Evolutionary conservation across 2,113 vertebrate genomes (phyloP).

Genomic region (Galbula dea): DNA sequence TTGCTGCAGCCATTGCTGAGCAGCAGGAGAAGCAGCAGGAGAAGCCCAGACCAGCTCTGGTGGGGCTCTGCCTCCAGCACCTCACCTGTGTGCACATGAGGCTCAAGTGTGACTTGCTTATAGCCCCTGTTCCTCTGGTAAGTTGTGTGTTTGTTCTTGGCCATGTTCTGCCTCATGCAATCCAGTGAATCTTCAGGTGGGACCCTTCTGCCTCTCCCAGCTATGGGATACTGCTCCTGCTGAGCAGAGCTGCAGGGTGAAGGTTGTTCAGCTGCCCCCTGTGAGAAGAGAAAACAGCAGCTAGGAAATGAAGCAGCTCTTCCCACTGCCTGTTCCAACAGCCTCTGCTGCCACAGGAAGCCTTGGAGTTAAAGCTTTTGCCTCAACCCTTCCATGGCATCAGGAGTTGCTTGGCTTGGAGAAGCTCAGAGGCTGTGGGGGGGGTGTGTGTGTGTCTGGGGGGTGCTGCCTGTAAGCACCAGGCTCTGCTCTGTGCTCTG

Average conservation of each 20-base stretch:
- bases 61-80: neutral
- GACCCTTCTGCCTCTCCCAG: neutral
- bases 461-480: too few relatives aligned
- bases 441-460: too few relatives aligned
- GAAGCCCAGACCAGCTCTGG: neutral
- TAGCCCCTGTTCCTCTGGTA: accelerated
- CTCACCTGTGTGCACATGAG: accelerated
- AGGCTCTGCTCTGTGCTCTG: neutral
- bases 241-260: neutral
- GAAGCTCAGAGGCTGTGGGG: too few relatives aligned
- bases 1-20: neutral
- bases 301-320: neutral
- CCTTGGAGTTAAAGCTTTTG: too few relatives aligned
- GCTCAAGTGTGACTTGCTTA: neutral
- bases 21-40: neutral
- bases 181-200: neutral
- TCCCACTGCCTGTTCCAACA: too few relatives aligned
- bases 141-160: neutral
- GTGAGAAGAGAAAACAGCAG: neutral
- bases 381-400: too few relatives aligned
- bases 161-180: neutral
- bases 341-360: too few relatives aligned
- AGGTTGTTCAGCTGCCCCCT: neutral
- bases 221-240: neutral
- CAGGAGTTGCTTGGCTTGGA: too few relatives aligned